Conservation (phyloP, 2,113 vertebrate species). For the Rhinoderma darwinii region DNA sequence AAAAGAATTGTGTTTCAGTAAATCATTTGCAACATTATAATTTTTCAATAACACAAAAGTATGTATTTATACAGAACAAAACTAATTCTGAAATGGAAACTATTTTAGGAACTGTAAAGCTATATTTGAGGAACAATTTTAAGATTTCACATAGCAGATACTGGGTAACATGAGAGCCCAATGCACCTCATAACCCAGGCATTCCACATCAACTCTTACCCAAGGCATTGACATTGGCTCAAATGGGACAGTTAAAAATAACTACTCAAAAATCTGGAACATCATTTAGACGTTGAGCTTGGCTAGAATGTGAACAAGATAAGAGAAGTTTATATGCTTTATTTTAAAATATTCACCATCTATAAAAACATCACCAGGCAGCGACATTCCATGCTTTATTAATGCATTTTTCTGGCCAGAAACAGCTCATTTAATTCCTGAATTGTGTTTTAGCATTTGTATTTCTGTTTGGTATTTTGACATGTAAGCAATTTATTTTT, state of each 20-base stretch:
- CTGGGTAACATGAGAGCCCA: slow-evolving; percentile 49
- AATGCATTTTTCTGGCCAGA: slow-evolving; percentile 47
- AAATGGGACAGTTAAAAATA: slow-evolving; percentile 41
- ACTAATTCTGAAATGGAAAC: neutral
- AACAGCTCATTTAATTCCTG: slow-evolving; percentile 52
- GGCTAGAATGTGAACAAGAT: slow-evolving; percentile 49
- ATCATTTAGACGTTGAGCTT: slow-evolving; percentile 55
- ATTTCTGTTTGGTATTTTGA: slow-evolving; percentile 30
- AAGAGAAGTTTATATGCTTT: slow-evolving; percentile 54
- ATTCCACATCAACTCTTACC: slow-evolving; percentile 49
- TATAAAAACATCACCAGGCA: slow-evolving; percentile 50
- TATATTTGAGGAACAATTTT: slow-evolving; percentile 27
- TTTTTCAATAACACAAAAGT: neutral
- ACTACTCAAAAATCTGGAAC: slow-evolving; percentile 43
- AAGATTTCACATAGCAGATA: slow-evolving; percentile 33
- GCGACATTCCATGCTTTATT: slow-evolving; percentile 57
- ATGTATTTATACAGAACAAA: neutral
- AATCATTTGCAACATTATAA: no score
- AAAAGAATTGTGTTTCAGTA: no score
- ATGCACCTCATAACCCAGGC: slow-evolving; percentile 30
- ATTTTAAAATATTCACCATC: slow-evolving; percentile 57
- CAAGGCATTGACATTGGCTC: slow-evolving; percentile 58
- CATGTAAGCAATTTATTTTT: neutral
- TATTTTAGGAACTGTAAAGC: slow-evolving; percentile 1
- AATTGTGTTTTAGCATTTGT: slow-evolving; percentile 26